phyloP scores from a whole-genome alignment of 2,797 vertebrate species.

The Hypotaenidia okinawae region DNA sequence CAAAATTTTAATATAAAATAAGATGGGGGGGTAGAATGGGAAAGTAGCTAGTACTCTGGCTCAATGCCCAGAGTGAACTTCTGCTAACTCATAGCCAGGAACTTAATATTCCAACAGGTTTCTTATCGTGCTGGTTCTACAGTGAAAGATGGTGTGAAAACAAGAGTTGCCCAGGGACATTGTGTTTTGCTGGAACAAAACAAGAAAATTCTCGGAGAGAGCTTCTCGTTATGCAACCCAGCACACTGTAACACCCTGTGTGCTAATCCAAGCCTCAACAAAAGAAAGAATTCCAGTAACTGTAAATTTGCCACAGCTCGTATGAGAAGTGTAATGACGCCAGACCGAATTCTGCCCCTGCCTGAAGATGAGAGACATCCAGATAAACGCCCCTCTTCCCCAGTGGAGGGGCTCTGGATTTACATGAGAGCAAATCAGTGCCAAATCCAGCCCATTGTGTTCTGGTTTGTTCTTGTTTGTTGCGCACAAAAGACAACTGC shows the following conservation, averaged over 20 bases:
- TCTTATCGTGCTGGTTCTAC: background rate
- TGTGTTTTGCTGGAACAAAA: background rate
- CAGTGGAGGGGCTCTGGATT: background rate
- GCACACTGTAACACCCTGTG: background rate
- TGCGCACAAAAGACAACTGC: background rate
- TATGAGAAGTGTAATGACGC: background rate
- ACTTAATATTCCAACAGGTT: conserved; percentile 12
- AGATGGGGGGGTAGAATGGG: background rate
- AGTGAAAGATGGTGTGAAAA: conserved; percentile 19
- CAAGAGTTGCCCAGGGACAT: background rate
- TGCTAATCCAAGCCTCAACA: background rate
- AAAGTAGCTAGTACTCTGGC: background rate
- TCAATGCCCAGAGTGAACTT: background rate
- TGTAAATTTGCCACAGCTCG: background rate
- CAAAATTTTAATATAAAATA: background rate
- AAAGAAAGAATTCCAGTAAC: background rate
- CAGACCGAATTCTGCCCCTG: background rate
- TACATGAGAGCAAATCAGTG: background rate
- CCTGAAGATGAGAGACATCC: background rate
- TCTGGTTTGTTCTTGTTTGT: background rate
- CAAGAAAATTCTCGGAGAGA: background rate
- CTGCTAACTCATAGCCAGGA: background rate
- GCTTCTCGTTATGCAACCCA: background rate
- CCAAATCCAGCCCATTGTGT: background rate
- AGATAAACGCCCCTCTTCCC: background rate